These are phyloP conservation scores for Eulemur coronatus DNA, from an alignment of 2,797 vertebrate species.

Conservation along the genomic window DNA sequence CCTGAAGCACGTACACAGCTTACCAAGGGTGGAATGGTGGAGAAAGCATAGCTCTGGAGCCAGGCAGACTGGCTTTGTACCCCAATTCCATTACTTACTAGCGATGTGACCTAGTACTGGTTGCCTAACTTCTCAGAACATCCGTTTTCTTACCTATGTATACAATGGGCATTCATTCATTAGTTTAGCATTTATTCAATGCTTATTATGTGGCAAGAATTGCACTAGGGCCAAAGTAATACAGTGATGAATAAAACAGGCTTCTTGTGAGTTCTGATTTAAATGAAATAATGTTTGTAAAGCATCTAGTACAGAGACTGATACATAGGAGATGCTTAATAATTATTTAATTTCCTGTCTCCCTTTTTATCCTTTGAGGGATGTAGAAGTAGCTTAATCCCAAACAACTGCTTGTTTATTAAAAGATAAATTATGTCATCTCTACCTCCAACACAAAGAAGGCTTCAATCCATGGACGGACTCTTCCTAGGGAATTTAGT, in stretches of 20 bases:
- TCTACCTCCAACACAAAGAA: neutral
- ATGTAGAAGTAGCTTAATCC: neutral
- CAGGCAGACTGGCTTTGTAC: neutral
- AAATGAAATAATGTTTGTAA: neutral
- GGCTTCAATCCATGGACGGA: neutral
- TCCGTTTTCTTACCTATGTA: neutral
- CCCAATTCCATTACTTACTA: neutral
- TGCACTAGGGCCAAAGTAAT: neutral
- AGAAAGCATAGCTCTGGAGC: neutral
- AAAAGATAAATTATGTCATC: neutral
- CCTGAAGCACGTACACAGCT: neutral
- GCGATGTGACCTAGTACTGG: neutral
- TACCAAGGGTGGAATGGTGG: neutral
- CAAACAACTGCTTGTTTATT: neutral
- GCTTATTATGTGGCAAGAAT: neutral
- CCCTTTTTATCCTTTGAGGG: neutral
- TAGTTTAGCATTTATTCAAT: neutral
- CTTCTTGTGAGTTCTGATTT: neutral
- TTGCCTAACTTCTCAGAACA: neutral
- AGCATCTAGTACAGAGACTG: neutral
- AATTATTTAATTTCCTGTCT: neutral
- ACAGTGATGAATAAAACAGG: neutral
- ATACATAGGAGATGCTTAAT: neutral
- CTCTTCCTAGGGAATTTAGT: neutral
- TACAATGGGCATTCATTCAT: neutral